Evolutionary conservation across 2,113 vertebrate genomes (phyloP), one percentile per base, ranked within the genome.

Genomic region (Cinclus mexicanus): DNA sequence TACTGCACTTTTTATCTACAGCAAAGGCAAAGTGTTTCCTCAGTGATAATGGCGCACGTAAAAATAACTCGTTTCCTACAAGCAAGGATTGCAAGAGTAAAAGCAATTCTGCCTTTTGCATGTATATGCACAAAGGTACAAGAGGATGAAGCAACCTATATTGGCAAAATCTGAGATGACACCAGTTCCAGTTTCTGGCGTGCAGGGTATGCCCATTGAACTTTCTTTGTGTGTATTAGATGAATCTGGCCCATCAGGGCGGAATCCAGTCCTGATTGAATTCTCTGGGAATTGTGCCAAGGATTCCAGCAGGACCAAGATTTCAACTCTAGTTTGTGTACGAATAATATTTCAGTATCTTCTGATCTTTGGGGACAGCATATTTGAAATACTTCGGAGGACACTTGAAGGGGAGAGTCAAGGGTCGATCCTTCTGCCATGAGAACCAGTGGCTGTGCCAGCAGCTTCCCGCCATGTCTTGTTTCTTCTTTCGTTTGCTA

Each of bases 331-430:
- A 20, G 56, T 53, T 85, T 92, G 61, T 78, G 37, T 68, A 86
- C 0, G 8, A 86, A 37, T 53, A 94, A 76, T 89, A 89, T 94
- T 94, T 95, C 72, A 77, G 52, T 39, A 33, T 93, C 90, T 91
- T 96, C 83, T 87, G 88, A 64, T 92, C 95, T 96, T 95, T 89
- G 72, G 85, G 94, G 92, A 92, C 88, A 65, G 33, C 68, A 95
- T 96, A 72, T 42, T 94, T 97, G 90, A 92, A 89, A 96, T 96
- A n/a, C 55, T 87, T 95, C 39, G 52, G 93, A 89, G 56, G 88
- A 90, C 47, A 14, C 49, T 92, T 25, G 56, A 91, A 83, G 60
- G 20, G 41, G 56, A 74, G 64, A 90, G 94, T 87, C 94, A 96
- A 88, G 65, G 95, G 93, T 96, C 72, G 23, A 1, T 93, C 31